A percentile compares a stretch with the other conserved stretches of the same genome.
These are phyloP conservation scores for Micromussa lordhowensis DNA, from an alignment of 92 coral and sea anemone species.

Conservation along the genomic window DNA sequence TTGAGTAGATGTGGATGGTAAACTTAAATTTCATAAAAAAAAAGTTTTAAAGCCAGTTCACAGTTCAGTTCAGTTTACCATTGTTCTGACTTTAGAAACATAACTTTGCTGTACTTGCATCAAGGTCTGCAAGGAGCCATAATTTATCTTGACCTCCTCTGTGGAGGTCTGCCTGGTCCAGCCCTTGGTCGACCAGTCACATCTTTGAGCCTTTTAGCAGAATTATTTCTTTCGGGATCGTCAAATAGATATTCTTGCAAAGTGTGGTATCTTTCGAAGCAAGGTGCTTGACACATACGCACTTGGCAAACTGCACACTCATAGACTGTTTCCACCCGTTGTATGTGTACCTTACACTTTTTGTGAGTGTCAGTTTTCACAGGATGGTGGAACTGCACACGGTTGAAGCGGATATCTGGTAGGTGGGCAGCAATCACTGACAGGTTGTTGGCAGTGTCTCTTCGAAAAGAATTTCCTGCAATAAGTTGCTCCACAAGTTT, in stretches of 20 bases:
- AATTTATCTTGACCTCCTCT: constrained; percentile 61
- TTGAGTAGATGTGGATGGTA: constrained; percentile 32
- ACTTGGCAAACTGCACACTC: constrained; percentile 57
- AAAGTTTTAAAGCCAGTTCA: constrained; percentile 13
- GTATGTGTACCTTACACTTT: constrained; percentile 54
- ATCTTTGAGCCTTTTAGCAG: constrained; percentile 58
- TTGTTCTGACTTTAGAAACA: constrained; percentile 2
- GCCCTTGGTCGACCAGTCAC: constrained; percentile 61
- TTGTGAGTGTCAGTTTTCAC: constrained; percentile 45
- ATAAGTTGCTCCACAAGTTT: constrained; percentile 40
- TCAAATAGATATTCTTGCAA: constrained; percentile 53
- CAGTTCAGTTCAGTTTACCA: constrained; percentile 2
- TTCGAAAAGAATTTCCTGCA: constrained; percentile 24
- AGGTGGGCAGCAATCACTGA: background rate
- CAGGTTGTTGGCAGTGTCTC: background rate
- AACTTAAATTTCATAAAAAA: background rate
- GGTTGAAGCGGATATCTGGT: constrained; percentile 29
- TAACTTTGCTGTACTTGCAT: background rate
- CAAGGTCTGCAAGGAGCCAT: background rate
- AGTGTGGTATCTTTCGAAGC: constrained; percentile 56
- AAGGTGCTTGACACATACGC: constrained; percentile 54
- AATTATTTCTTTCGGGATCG: constrained; percentile 48
- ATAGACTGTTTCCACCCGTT: constrained; percentile 50
- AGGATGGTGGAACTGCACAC: constrained; percentile 47
- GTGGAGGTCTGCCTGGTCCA: constrained; percentile 68